Base-by-base conservation (phyloP, 1,140 invertebrate genomes). In the Pachypeltis micranthus region DNA sequence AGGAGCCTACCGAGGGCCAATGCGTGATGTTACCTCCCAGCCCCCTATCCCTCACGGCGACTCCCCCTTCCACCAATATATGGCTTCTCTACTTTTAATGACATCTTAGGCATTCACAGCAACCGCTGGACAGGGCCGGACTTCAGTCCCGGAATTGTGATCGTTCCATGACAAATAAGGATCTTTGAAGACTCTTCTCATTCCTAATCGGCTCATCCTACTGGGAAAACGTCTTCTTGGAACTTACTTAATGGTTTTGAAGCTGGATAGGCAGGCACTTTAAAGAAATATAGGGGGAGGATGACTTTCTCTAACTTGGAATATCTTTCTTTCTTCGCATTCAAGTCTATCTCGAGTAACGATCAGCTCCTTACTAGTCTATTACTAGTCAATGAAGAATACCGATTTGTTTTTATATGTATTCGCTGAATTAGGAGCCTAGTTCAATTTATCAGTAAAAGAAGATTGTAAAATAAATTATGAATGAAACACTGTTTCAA, bases 141-240 rank as follows among this genome's bases (percentile, higher is more conserved):
- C 34, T 10, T 21, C 10, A 51, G 12, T 51, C 47, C 47, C 47
- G 47, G 47, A 51, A 51, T 51, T 51, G 47, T 51, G 47, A 51
- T 51, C 47, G 47, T 51, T 51, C 47, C 47, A 10, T 21, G 47
- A 51, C 47, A 51, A 51, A 51, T 51, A 51, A 51, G 47, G 47
- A 10, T 21, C 47, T 51, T 51, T 51, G 21, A 21, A 21, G 7
- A 10, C 47, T 51, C 47, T 51, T 51, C 47, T 21, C 47, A 51
- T 51, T 14, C 47, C 47, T 14, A 51, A 51, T 51, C 47, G 47
- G 47, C 47, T 51, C 34, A 39, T 39, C 34, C 34, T 39, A 39
- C 7, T 10, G 21, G 47, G 21, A 51, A 51, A 51, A 51, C 21
- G 21, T 21, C 47, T 51, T 51, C 47, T 51, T 21, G 19, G 47